A percentile compares a stretch with the other conserved stretches of the same genome.
phyloP scores from a whole-genome alignment of 2,888 invertebrate genomes.

The Stenurella melanura region DNA sequence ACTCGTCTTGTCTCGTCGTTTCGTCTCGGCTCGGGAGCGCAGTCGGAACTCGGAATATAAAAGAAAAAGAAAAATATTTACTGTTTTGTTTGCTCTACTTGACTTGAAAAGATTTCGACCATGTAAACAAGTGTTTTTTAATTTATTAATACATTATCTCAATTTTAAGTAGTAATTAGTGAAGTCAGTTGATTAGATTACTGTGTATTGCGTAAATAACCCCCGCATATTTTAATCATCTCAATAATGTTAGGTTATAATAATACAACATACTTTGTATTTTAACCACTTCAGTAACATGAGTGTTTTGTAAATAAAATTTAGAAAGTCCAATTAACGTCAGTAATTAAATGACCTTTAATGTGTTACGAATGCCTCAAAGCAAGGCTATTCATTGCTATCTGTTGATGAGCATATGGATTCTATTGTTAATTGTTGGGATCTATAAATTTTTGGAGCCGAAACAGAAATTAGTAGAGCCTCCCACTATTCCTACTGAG shows the following conservation, averaged over 20 bases:
- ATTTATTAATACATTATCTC: slow-evolving; percentile 48
- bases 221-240: background rate
- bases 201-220: background rate
- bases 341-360: slow-evolving; percentile 65
- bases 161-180: slow-evolving; percentile 1
- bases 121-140: slow-evolving; percentile 53
- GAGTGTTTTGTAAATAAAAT: slow-evolving; percentile 8
- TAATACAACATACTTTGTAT: background rate
- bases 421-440: slow-evolving; percentile 85
- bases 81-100: slow-evolving; percentile 14
- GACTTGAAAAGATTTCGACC: slow-evolving; percentile 7
- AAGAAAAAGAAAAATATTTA: too few species aligned
- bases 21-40: background rate
- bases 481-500: slow-evolving; percentile 61
- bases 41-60: background rate
- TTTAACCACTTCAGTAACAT: background rate
- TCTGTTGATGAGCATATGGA: slow-evolving; percentile 87
- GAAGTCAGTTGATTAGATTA: slow-evolving; percentile 9
- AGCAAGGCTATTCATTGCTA: slow-evolving; percentile 89
- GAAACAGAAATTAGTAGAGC: slow-evolving; percentile 70
- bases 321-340: background rate
- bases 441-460: slow-evolving; percentile 82
- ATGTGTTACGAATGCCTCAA: slow-evolving; percentile 78
- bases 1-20: background rate
- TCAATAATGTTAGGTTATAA: slow-evolving; percentile 17